Base-by-base conservation (phyloP, 30 jellyfish, hydroid and myxozoan genomes). In the Hydractinia symbiolongicarpus region DNA sequence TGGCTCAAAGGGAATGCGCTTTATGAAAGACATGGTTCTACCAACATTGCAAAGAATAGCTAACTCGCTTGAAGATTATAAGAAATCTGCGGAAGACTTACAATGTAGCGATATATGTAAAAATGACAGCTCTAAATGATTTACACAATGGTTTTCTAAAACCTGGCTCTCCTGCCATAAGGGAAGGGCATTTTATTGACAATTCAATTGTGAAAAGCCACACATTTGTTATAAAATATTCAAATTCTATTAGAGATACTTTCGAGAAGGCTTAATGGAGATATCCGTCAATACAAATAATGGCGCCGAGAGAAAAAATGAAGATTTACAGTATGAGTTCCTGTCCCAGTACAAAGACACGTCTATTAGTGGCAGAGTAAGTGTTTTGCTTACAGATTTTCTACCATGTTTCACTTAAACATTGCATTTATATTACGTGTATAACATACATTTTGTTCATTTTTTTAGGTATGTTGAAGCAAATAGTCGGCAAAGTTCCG, bases 221-320 rank as follows among this genome's bases (percentile, higher is more conserved):
- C 44, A 30, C 44, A 30, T 30, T 30, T 30, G 44, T 30, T 30
- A 30, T 30, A 30, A 30, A 30, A 30, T 30, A 58, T 58, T 58
- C 17, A 11, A 58, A 16, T 16, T 13, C 15, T 58, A 16, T 13
- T 13, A 11, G 15, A 58, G 17, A 58, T 16, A 11, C 17, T 58
- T 58, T 58, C 69, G 15, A 11, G 16, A 58, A 58, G 69, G 69
- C 17, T 58, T 58, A 58, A 58, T 58, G 69, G 69, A 58, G 69
- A 16, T 58, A 13, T 11, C 17, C 15, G 69, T 58, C 69, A 58
- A 58, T 16, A 58, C 69, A 58, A 58, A 58, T 16, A 58, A 58
- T 16, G 16, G 69, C 16, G 69, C 2, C 1, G 69, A 58, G 69
- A 58, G 69, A 58, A 58, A n/a, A 58, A 58, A 58, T 58, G 17